These are phyloP conservation scores for Heteropelma amictum DNA, from an alignment of 2,888 invertebrate species.

Conservation along the genomic window DNA sequence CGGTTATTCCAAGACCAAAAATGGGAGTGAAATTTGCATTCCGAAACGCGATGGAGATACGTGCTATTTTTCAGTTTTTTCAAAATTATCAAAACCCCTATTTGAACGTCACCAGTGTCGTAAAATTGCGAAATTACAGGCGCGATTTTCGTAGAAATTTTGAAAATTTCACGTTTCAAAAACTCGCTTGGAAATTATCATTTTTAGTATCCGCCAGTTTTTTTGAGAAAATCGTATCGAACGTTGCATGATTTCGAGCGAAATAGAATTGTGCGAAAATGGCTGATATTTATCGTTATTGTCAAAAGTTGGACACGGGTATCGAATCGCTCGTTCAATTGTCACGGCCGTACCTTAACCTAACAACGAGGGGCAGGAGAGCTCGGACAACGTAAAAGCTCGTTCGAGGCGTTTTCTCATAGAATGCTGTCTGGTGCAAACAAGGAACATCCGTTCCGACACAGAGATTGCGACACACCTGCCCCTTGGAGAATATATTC, in stretches of 20 bases:
- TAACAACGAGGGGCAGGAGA: not conserved
- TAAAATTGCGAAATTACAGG: too few species aligned
- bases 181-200: not conserved
- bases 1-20: too few species aligned
- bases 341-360: constrained; percentile 17
- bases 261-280: not conserved
- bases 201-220: not conserved
- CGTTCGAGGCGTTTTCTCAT: constrained; percentile 3
- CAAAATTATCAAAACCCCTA: too few species aligned
- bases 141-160: too few species aligned
- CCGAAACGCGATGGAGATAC: too few species aligned
- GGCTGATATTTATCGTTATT: constrained; percentile 27
- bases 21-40: too few species aligned
- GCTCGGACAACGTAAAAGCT: constrained; percentile 21
- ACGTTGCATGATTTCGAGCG: not conserved
- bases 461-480: constrained; percentile 27
- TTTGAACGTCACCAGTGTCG: too few species aligned
- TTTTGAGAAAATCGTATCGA: too few species aligned
- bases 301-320: constrained; percentile 20
- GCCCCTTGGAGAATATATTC: not conserved
- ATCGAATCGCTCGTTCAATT: constrained; percentile 28
- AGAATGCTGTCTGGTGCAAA: not conserved
- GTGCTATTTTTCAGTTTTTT: too few species aligned
- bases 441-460: constrained; percentile 25
- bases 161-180: too few species aligned